Base-by-base conservation (phyloP, 2,113 vertebrate genomes). In the Grus americana region DNA sequence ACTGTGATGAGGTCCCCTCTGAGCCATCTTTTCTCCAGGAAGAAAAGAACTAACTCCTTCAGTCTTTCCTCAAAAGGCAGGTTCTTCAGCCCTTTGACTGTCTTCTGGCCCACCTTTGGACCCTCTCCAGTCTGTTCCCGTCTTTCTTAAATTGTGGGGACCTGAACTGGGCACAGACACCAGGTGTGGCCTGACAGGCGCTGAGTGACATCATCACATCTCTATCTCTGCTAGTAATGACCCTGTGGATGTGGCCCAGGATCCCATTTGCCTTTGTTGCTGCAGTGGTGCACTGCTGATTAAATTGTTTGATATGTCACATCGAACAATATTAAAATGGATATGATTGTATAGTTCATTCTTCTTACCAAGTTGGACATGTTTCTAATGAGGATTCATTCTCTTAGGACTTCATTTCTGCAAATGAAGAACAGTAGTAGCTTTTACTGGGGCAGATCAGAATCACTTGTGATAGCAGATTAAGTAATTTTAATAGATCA, bases 401-500 rank as follows among this genome's bases (percentile, higher is more conserved):
- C 78, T 88, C 89, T 63, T 42, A 81, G 65, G 85, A 32, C 38
- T 91, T 74, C 3, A 27, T 76, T 91, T 94, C 54, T 91, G 72
- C 44, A 49, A 88, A 42, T 49, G 49, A 81, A 81, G 57, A 75
- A 7, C 44, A 57, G 49, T 15, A 38, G 72, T 36, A 58, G 63
- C 55, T 89, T 92, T 96, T 70, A 81, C 22, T 42, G 59, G 52
- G 63, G 44, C 57, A 84, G 65, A 75, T 67, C 17, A 66, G 52
- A 93, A 80, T 67, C 6, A 21, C 47, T 86, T 86, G 15, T 71
- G 52, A 78, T 80, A 87, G 68, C 59, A 80, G 32, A 49, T 70
- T 57, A 70, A 92, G 54, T 91, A 52, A 57, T 89, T 92, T 65
- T 80, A 94, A 66, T 78, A 90, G 46, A 73, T 91, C 30, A 40